Conservation (phyloP, 2,888 invertebrate species). For the Gibbula magus region DNA sequence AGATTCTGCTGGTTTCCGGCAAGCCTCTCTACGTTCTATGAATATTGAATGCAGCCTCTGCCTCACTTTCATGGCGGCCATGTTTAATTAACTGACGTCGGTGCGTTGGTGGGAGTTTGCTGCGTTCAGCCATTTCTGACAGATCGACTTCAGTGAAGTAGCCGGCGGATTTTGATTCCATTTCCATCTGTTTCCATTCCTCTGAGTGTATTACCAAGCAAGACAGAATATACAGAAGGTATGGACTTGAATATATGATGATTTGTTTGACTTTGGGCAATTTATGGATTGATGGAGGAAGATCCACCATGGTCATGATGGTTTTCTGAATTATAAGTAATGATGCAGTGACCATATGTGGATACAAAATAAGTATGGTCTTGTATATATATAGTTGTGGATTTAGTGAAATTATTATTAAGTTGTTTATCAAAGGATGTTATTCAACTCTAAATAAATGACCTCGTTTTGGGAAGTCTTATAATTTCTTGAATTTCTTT, state of each 20-base stretch:
- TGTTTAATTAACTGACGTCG: constrained; percentile 7
- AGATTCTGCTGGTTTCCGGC: neutral
- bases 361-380: too few relatives aligned
- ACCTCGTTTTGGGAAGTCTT: too few relatives aligned
- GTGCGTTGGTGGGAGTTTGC: constrained; percentile 2
- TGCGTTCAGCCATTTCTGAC: constrained; percentile 1
- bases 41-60: constrained; percentile 11
- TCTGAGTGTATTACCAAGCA: neutral
- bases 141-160: neutral
- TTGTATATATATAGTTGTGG: too few relatives aligned
- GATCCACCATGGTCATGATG: too few relatives aligned
- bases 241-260: neutral
- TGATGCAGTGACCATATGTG: too few relatives aligned
- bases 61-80: constrained; percentile 5
- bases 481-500: too few relatives aligned
- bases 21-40: constrained; percentile 11
- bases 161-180: neutral
- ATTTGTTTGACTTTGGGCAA: too few relatives aligned
- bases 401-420: too few relatives aligned
- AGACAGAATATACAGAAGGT: neutral
- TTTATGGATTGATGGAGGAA: too few relatives aligned
- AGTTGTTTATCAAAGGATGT: too few relatives aligned
- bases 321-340: too few relatives aligned
- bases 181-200: neutral
- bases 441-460: too few relatives aligned